Evolutionary conservation across 2,888 invertebrate genomes (phyloP), one percentile per base, ranked within the genome.

Genomic region (Operophtera brumata): DNA sequence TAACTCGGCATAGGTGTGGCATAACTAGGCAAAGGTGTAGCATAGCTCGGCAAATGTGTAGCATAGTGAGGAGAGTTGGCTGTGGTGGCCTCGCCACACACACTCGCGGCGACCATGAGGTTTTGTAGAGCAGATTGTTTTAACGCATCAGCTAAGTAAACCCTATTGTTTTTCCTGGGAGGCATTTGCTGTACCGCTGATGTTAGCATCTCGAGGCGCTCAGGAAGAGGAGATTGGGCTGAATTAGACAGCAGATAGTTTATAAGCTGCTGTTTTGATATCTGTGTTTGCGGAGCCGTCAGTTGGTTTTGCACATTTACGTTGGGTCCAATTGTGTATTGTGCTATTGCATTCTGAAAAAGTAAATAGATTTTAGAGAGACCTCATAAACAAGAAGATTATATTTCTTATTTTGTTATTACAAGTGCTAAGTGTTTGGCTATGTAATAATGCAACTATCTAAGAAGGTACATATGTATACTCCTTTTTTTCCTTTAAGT

Each of bases 61-160:
- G 7, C 36, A 13, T 13, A 39, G 6, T 25, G 20, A 9, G 39
- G 20, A 3, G 20, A 20, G 20, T 20, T 20, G 20, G 20, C 20
- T 20, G 20, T 13, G n/a, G 42, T 34, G 11, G 14, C 32, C 4
- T 34, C 44, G 12, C 10, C 66, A 44, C 66, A 71, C 0, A 67
- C 62, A 32, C 65, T 74, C 0, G 72, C 66, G 0, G 78, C 78
- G 0, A 64, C 56, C 44, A 71, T 57, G 7, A 82, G 46, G 49
- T 71, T 82, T 37, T 77, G 71, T 0, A 79, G 53, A 0, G 78
- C 79, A 0, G 75, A 69, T 32, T 76, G 68, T 42, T 68, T 76
- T 1, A 78, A 64, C 1, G 69, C 57, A 20, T 80, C 77, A 0
- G 77, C 73, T 55, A 77, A 61, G 11, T 65, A 64, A 8, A 72